Conservation (phyloP, 2,888 invertebrate genomes). For the Mystacides longicornis region DNA sequence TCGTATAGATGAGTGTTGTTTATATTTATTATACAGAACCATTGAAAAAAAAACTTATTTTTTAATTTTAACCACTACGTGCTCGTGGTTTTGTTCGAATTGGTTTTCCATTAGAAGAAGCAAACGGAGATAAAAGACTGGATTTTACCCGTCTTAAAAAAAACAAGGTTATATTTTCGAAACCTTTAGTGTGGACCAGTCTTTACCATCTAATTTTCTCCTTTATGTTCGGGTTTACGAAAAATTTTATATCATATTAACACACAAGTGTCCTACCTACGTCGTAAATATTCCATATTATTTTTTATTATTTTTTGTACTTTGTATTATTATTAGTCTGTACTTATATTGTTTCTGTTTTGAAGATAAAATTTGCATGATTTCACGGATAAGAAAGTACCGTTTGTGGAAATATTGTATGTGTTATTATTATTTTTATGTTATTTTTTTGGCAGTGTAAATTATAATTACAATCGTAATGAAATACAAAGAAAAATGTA, state of each 20-base stretch:
- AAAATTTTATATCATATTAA: slow-evolving; percentile 4
- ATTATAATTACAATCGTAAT: neutral
- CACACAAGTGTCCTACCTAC: neutral
- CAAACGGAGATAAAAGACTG: too few species aligned
- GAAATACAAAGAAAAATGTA: neutral
- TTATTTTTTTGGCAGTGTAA: neutral
- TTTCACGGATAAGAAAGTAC: slow-evolving; percentile 22
- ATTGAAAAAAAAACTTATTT: too few species aligned
- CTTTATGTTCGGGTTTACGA: neutral
- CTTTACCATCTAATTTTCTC: neutral
- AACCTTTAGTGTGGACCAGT: neutral
- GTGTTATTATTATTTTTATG: neutral
- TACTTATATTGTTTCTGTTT: neutral
- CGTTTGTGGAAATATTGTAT: neutral
- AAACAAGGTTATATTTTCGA: too few species aligned
- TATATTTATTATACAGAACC: too few species aligned
- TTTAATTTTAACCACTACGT: too few species aligned
- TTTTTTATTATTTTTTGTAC: neutral
- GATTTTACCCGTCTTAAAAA: too few species aligned
- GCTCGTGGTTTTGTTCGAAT: too few species aligned
- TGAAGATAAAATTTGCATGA: slow-evolving; percentile 15
- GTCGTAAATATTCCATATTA: neutral
- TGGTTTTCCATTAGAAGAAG: too few species aligned
- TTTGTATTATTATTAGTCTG: neutral
- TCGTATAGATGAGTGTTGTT: too few species aligned